These are phyloP conservation scores for Oppia nitens DNA, from an alignment of 1,140 invertebrate genomes.

Conservation along the genomic window DNA sequence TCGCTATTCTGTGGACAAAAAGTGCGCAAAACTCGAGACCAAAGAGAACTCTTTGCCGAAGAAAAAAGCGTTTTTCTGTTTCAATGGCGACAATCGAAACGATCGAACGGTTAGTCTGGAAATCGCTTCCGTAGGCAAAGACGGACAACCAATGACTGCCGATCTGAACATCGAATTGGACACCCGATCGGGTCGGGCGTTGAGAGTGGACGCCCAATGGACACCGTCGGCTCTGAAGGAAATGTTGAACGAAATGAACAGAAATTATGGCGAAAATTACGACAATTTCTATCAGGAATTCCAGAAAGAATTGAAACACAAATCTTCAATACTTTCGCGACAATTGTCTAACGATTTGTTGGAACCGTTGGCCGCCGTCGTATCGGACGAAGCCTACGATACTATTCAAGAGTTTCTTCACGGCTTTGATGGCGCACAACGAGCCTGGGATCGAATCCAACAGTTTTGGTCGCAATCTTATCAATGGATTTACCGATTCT, in stretches of 20 bases:
- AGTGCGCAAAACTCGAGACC: background rate
- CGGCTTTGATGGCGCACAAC: background rate
- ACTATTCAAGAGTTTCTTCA: background rate
- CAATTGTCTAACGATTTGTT: background rate
- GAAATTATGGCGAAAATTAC: background rate
- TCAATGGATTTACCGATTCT: background rate
- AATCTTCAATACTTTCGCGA: background rate
- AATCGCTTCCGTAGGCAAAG: background rate
- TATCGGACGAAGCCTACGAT: background rate
- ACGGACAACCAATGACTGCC: background rate
- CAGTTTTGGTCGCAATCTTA: background rate
- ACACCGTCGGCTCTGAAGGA: background rate
- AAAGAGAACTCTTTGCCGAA: background rate
- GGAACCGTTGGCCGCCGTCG: background rate
- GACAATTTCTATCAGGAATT: background rate
- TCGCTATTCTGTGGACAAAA: background rate
- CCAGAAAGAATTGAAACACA: background rate
- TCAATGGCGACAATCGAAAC: background rate
- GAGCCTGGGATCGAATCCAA: background rate
- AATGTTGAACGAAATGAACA: background rate
- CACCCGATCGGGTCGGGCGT: background rate
- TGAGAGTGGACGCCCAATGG: background rate
- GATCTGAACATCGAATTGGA: background rate
- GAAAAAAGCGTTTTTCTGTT: background rate
- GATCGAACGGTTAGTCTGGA: background rate